Evolutionary conservation across 2,888 invertebrate genomes (phyloP), one percentile per base, ranked within the genome.

Genomic region (Trichogramma evanescens): DNA sequence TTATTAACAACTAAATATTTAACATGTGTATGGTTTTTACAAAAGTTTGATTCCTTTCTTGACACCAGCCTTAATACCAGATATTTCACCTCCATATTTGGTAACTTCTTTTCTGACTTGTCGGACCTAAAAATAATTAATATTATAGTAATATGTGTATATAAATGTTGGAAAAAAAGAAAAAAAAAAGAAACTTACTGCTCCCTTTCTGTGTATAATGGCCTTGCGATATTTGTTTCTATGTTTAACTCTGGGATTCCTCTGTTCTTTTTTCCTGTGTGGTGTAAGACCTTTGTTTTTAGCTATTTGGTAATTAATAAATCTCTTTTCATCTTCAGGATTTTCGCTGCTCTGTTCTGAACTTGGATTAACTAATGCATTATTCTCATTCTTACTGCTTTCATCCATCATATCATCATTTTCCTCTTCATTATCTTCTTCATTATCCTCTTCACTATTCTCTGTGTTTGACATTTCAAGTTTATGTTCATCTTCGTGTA

Each of bases 231-330:
- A 98, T 77, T 96, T 96, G 68, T 89, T 88, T 69, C 92, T 88
- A 76, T 97, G 91, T 77, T 95, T 96, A 5, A 98, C 95, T 71
- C 98, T 85, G 0, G 97, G 97, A 83, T 98, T 97, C 64, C 94
- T 85, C 69, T 88, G 85, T 72, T 94, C 94, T 78, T 95, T 96
- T 80, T 93, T 95, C 66, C 95, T 86, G 68, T 89, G 84, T 0
- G 95, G 93, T 45, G 89, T 94, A 13, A 97, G 82, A 10, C 97
- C 97, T 79, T 94, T 96, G 74, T 98, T 98, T 79, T 97, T 97
- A 26, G 91, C 89, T 74, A 97, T 97, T 83, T 95, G 86, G 75
- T 94, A 93, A 3, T 92, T 95, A 66, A 96, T 95, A 56, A 86
- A 86, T 69, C 96, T 84, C 73, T 93, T 94, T 54, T 82, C 71